Conservation (phyloP, 2,113 vertebrate genomes). For the Hippocampus mohnikei region DNA sequence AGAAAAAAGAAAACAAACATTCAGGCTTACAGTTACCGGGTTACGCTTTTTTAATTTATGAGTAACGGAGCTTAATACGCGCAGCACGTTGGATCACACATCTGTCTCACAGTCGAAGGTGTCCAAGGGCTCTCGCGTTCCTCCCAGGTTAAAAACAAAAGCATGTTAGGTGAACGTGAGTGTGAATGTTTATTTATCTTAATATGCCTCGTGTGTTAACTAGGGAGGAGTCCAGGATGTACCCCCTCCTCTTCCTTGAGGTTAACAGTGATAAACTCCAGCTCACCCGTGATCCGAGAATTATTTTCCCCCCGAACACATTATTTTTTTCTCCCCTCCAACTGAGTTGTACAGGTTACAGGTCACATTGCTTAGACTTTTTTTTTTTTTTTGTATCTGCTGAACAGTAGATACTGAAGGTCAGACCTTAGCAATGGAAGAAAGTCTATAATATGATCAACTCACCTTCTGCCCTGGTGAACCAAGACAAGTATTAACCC, state of each 20-base stretch:
- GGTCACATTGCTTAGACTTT: neutral
- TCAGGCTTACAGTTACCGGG: no score
- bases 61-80: neutral
- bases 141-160: neutral
- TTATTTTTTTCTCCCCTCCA: neutral
- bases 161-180: neutral
- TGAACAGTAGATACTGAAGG: neutral
- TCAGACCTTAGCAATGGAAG: neutral
- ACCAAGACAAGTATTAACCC: constrained; percentile 50
- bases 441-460: constrained; percentile 1
- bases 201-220: neutral
- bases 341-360: neutral
- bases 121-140: neutral
- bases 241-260: neutral
- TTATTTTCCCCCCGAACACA: neutral
- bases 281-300: neutral
- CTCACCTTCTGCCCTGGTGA: constrained; percentile 63
- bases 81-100: neutral
- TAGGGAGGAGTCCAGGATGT: neutral
- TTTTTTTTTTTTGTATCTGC: neutral
- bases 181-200: neutral
- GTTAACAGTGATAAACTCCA: neutral
- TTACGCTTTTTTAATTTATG: neutral
- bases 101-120: neutral
- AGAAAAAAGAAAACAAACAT: no score